Base-by-base conservation (phyloP, 2,888 invertebrate species). In the Eulithis testata region DNA sequence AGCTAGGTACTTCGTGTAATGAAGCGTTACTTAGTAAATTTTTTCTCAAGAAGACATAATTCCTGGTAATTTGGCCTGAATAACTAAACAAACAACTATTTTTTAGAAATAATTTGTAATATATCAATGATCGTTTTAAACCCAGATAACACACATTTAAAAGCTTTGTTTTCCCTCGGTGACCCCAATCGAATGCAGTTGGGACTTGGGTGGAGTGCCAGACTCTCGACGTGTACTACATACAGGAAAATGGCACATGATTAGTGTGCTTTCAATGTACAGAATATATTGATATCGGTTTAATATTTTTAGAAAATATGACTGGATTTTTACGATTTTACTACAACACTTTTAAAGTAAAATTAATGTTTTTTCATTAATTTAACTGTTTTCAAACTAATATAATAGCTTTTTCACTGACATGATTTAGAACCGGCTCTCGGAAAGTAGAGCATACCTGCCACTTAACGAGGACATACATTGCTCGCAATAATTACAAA, bases 141-240 rank as follows among this genome's bases (percentile, higher is more conserved):
- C 21, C 37, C 37, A 50, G 27, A 50, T 53, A 27, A 51, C 37
- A 36, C 40, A 40, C 40, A 8, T 50, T 60, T 43, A 5, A 52
- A 45, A 50, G 50, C 45, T 47, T 81, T 78, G 76, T 81, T 81
- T 75, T 77, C 66, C 78, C 70, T 71, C 69, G 79, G 75, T 85
- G 88, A 87, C 89, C 89, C 75, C 85, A 77, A 85, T 88, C 74
- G 73, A 61, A 58, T 63, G 70, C 73, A 73, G 73, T 72, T 65
- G 75, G 75, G 74, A 73, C 73, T 72, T 65, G 75, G 75, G 73
- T 71, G 66, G 76, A 74, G 78, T 87, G 86, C 86, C 88, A 88
- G 84, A 76, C 31, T 51, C 8, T 12, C 68, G 65, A 67, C 73
- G 75, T 21, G 21, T 72, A 73, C 71, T 64, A 67, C 66, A 71